Percentiles rank a stretch among this genome's conserved stretches.
Evolutionary conservation across 2,888 invertebrate species (phyloP).

Genomic region (Macrosiphum euphorbiae): DNA sequence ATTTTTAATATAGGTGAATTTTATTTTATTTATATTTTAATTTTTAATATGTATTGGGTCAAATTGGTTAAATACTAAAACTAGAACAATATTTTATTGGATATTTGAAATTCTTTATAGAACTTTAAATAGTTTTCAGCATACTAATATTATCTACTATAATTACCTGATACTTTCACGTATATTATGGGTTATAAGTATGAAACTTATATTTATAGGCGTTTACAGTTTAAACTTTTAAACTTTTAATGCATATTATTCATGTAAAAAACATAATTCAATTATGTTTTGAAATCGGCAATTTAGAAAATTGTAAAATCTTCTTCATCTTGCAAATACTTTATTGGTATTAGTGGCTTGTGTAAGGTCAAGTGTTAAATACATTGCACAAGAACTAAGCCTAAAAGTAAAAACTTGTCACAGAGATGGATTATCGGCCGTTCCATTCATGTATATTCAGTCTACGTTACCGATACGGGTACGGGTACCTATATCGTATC

Average conservation of each 20-base stretch:
- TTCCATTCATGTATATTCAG: constrained; percentile 45
- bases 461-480: constrained; percentile 16
- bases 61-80: neutral
- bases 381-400: neutral
- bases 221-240: neutral
- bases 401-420: constrained; percentile 29
- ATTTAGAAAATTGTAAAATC: no score
- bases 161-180: neutral
- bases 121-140: neutral
- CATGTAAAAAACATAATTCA: neutral
- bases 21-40: neutral
- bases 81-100: neutral
- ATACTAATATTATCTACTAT: neutral
- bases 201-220: neutral
- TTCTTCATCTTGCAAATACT: neutral
- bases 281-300: neutral
- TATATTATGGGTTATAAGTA: neutral
- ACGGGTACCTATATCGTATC: constrained; percentile 29
- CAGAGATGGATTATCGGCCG: constrained; percentile 47
- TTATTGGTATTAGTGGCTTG: neutral
- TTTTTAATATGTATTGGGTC: neutral
- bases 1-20: neutral
- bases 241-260: neutral
- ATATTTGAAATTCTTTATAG: neutral
- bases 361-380: neutral